A percentile compares a stretch with the other conserved stretches of the same genome.
phyloP scores from a whole-genome alignment of 2,888 invertebrate genomes.

The Trachelus tabidus region DNA sequence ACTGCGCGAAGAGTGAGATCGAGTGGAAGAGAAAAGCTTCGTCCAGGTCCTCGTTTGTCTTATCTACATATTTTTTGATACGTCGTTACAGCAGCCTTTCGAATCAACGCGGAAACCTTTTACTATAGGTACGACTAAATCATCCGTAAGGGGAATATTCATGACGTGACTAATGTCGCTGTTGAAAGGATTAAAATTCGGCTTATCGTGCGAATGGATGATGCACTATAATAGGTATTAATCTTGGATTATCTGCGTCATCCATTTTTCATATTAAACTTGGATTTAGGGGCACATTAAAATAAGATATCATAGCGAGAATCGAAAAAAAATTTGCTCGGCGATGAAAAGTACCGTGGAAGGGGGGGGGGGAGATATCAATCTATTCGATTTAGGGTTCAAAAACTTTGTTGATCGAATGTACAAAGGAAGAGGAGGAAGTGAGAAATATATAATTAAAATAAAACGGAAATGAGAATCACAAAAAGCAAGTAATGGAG shows the following conservation, averaged over 20 bases:
- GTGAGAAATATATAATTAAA: too few relatives aligned
- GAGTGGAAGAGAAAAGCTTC: background rate
- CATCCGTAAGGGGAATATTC: conserved; percentile 16
- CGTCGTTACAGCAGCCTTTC: background rate
- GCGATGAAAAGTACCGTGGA: background rate
- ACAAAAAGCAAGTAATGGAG: too few relatives aligned
- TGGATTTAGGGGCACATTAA: background rate
- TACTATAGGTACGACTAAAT: background rate
- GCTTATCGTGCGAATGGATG: conserved; percentile 11
- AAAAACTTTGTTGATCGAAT: too few relatives aligned
- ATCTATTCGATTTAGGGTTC: too few relatives aligned
- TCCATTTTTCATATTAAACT: conserved; percentile 17
- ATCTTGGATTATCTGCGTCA: conserved; percentile 21
- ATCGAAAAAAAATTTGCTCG: background rate
- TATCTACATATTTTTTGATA: background rate
- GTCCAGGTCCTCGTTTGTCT: background rate
- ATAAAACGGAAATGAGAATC: too few relatives aligned
- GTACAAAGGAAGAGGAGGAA: too few relatives aligned
- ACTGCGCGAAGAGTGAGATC: background rate
- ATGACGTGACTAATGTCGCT: conserved; percentile 2
- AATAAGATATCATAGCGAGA: background rate
- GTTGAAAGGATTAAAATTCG: conserved; percentile 29
- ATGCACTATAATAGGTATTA: conserved; percentile 28
- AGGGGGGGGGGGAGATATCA: too few relatives aligned
- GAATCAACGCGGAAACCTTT: background rate